A percentile compares a stretch with the other conserved stretches of the same genome.
phyloP scores from a whole-genome alignment of 2,888 invertebrate genomes.

The Eupeodes latifasciatus region DNA sequence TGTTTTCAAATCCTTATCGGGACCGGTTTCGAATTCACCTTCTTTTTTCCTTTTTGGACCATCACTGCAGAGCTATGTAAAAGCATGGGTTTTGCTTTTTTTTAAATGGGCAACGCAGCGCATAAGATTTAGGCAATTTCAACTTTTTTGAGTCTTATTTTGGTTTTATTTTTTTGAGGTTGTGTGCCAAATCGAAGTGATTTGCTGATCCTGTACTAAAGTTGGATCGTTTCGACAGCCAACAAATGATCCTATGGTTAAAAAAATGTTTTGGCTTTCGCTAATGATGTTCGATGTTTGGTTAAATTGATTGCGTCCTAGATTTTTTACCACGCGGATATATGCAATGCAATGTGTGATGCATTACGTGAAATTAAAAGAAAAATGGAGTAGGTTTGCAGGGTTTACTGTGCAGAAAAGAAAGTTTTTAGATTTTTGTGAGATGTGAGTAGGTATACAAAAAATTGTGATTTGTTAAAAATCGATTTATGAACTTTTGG shows the following conservation, averaged over 20 bases:
- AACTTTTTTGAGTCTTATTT: slow-evolving; percentile 25
- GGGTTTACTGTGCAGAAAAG: slow-evolving; percentile 7
- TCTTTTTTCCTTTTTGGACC: slow-evolving; percentile 22
- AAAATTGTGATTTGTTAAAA: too few species aligned
- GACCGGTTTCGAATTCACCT: slow-evolving; percentile 59
- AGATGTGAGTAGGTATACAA: background rate
- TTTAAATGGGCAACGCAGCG: slow-evolving; percentile 41
- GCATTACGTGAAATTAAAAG: background rate
- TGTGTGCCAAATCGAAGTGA: slow-evolving; percentile 63
- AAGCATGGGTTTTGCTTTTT: slow-evolving; percentile 57
- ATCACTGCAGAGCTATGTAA: slow-evolving; percentile 44
- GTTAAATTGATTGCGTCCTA: slow-evolving; percentile 74
- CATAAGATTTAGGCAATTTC: slow-evolving; percentile 44
- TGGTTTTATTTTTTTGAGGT: slow-evolving; percentile 42
- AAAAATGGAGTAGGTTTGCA: slow-evolving; percentile 22
- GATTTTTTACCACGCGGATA: slow-evolving; percentile 59
- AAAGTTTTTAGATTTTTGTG: slow-evolving; percentile 42
- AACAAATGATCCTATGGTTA: slow-evolving; percentile 35
- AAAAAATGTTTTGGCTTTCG: slow-evolving; percentile 52
- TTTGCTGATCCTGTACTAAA: slow-evolving; percentile 52
- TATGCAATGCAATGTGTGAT: background rate
- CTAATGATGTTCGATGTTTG: slow-evolving; percentile 69
- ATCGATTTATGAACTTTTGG: too few species aligned
- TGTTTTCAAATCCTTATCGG: slow-evolving; percentile 75
- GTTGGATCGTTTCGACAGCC: slow-evolving; percentile 37